phyloP scores from a whole-genome alignment of 2,888 invertebrate species.

The Morpho helenor region DNA sequence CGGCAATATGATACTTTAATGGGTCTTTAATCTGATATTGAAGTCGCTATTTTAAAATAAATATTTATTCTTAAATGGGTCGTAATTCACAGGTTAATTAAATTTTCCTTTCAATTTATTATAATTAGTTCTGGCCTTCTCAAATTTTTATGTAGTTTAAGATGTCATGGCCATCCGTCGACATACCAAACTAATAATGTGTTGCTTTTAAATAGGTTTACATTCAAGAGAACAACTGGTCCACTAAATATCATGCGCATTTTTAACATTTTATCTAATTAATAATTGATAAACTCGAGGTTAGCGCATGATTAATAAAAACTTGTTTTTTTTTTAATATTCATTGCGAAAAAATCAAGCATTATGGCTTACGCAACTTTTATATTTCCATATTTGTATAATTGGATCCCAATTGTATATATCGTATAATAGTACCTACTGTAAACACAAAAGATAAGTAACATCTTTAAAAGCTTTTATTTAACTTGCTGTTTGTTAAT shows the following conservation, averaged over 20 bases:
- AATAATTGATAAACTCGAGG: slow-evolving; percentile 1
- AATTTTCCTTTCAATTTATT: slow-evolving; percentile 8
- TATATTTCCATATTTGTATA: too few relatives aligned
- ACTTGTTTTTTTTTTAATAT: neutral
- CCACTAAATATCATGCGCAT: slow-evolving; percentile 9
- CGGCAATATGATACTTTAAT: too few relatives aligned
- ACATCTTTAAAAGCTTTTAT: too few relatives aligned
- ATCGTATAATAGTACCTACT: too few relatives aligned
- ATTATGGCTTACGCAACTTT: too few relatives aligned
- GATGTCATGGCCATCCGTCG: slow-evolving; percentile 21
- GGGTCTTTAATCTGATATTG: too few relatives aligned
- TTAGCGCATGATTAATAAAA: neutral
- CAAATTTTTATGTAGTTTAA: slow-evolving; percentile 13
- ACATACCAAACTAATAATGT: slow-evolving; percentile 15
- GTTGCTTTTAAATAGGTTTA: slow-evolving; percentile 5
- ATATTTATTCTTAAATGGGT: too few relatives aligned
- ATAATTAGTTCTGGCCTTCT: slow-evolving; percentile 15
- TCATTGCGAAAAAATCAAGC: too few relatives aligned
- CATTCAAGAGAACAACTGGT: slow-evolving; percentile 11
- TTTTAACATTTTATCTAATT: slow-evolving; percentile 4
- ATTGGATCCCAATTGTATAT: too few relatives aligned
- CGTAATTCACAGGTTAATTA: neutral
- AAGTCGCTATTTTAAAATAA: too few relatives aligned
- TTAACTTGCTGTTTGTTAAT: too few relatives aligned
- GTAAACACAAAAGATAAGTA: too few relatives aligned